phyloP scores from a whole-genome alignment of 2,797 vertebrate genomes.

The Ibycter americanus region DNA sequence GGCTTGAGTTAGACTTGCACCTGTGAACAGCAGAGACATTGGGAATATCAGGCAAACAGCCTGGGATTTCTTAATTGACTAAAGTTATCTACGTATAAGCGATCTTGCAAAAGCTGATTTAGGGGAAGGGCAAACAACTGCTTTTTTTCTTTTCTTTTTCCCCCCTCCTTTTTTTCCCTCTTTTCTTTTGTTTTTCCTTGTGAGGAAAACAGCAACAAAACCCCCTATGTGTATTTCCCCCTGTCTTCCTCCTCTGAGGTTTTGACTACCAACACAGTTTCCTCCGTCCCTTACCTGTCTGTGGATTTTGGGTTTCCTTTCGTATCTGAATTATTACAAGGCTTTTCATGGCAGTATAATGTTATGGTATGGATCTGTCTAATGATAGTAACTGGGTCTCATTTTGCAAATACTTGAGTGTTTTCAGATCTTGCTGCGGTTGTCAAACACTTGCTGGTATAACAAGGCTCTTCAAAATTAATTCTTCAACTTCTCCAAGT shows the following conservation, averaged over 20 bases:
- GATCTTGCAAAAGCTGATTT: not conserved
- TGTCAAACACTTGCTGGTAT: not conserved
- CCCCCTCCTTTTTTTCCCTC: too few species aligned
- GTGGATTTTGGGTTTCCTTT: not conserved
- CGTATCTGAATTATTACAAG: not conserved
- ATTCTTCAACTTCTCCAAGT: not conserved
- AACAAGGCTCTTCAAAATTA: not conserved
- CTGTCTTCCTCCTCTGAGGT: not conserved
- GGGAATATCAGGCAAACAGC: not conserved
- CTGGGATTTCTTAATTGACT: not conserved
- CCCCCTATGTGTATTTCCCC: fast-evolving
- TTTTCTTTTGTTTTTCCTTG: fast-evolving
- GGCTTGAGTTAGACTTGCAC: not conserved
- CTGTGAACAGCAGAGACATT: not conserved
- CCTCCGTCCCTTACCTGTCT: not conserved
- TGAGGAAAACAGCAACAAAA: not conserved
- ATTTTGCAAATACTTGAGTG: not conserved
- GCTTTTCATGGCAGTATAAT: not conserved
- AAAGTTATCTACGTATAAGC: not conserved
- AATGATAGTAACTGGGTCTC: not conserved
- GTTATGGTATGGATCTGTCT: not conserved
- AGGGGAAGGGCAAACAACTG: not conserved
- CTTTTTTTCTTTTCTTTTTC: not conserved
- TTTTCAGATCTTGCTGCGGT: not conserved
- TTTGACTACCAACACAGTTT: not conserved